Evolutionary conservation across 2,797 vertebrate genomes (phyloP).

Genomic region (Pseudotriccus pelzelni): DNA sequence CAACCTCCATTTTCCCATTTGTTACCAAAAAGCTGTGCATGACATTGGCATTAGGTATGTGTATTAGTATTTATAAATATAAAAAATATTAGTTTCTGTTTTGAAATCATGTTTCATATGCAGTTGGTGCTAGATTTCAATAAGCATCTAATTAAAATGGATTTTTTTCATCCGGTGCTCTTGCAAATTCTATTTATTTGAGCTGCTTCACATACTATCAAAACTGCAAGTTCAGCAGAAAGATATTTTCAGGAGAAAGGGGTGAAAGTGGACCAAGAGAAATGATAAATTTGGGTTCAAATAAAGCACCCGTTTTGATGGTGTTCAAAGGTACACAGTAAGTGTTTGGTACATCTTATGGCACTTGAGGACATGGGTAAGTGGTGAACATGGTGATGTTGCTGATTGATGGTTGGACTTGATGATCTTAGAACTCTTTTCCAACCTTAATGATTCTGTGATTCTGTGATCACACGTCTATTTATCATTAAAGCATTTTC

Average conservation of each 20-base stretch:
- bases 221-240: neutral
- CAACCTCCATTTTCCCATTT: conserved; percentile 19
- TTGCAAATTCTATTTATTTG: conserved; percentile 32
- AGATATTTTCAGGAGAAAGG: neutral
- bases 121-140: conserved; percentile 23
- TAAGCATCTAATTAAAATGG: conserved; percentile 58
- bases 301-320: neutral
- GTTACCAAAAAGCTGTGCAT: neutral
- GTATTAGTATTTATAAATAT: neutral
- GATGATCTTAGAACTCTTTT: neutral
- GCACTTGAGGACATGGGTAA: accelerated
- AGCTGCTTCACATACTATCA: neutral
- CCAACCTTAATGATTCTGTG: neutral
- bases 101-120: neutral
- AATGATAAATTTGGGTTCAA: neutral
- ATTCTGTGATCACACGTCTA: neutral
- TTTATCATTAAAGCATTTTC: neutral
- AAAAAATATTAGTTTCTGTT: conserved; percentile 2
- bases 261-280: neutral
- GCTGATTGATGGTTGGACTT: neutral
- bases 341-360: neutral
- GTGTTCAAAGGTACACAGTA: neutral
- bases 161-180: conserved; percentile 37
- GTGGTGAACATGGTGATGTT: neutral
- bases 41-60: neutral